Conservation (phyloP, 2,888 invertebrate genomes). For the Lampropteryx suffumata region DNA sequence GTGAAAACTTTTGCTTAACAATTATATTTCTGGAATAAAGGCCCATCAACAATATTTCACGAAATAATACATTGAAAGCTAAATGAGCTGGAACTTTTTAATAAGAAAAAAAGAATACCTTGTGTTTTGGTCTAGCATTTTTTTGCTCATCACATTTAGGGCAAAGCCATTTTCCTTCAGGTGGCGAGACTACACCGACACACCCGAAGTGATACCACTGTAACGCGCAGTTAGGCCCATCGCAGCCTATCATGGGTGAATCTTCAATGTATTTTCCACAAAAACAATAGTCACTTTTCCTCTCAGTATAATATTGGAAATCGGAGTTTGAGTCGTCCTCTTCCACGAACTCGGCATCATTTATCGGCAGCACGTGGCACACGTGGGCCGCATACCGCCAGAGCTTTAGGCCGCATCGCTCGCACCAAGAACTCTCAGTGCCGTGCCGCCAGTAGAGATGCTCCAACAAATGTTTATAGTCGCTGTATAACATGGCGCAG, state of each 20-base stretch:
- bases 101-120: slow-evolving; percentile 12
- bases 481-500: slow-evolving; percentile 53
- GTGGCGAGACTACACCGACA: slow-evolving; percentile 54
- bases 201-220: slow-evolving; percentile 68
- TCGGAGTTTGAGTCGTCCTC: slow-evolving; percentile 29
- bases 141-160: slow-evolving; percentile 45
- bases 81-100: too few species aligned
- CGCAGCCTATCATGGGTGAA: slow-evolving; percentile 64
- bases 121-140: slow-evolving; percentile 12
- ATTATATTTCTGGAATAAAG: background rate
- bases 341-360: slow-evolving; percentile 35
- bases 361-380: slow-evolving; percentile 59
- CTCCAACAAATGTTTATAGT: slow-evolving; percentile 57
- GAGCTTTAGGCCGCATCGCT: slow-evolving; percentile 49
- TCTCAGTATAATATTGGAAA: slow-evolving; percentile 28
- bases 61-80: too few species aligned
- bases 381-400: slow-evolving; percentile 60
- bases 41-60: too few species aligned
- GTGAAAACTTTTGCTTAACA: slow-evolving; percentile 23
- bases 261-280: slow-evolving; percentile 53
- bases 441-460: slow-evolving; percentile 70
- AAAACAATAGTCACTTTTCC: slow-evolving; percentile 52
- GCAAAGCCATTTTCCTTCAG: slow-evolving; percentile 63
- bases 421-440: slow-evolving; percentile 58
- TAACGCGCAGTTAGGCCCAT: slow-evolving; percentile 47